A percentile compares a stretch with the other conserved stretches of the same genome.
Evolutionary conservation across 2,888 invertebrate genomes (phyloP).

Genomic region (Macrophya annulata): DNA sequence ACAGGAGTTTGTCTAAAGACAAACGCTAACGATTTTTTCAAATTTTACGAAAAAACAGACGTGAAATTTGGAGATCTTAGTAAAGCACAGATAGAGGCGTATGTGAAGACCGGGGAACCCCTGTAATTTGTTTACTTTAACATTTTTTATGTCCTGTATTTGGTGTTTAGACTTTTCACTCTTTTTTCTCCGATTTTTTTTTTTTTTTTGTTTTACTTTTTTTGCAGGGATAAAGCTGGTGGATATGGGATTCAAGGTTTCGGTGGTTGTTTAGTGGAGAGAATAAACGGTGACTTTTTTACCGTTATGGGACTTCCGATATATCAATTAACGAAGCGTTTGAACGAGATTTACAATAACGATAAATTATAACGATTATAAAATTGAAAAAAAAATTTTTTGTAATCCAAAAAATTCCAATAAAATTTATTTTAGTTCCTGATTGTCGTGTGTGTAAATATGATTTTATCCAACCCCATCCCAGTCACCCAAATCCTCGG

Average conservation of each 20-base stretch:
- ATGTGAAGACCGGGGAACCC: constrained; percentile 94
- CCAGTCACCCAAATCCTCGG: background rate
- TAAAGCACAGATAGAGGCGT: constrained; percentile 88
- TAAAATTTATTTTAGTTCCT: background rate
- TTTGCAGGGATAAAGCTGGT: constrained; percentile 91
- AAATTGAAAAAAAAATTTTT: background rate
- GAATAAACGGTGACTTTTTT: constrained; percentile 92
- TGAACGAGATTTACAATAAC: constrained; percentile 70
- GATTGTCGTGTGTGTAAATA: background rate
- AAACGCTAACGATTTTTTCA: constrained; percentile 82
- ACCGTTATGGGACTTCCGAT: constrained; percentile 95
- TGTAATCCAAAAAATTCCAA: background rate
- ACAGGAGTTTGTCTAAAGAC: constrained; percentile 92
- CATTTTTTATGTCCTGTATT: constrained; percentile 51
- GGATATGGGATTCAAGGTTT: constrained; percentile 94
- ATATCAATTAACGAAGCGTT: constrained; percentile 77
- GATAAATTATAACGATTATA: background rate
- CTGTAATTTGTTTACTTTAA: constrained; percentile 84
- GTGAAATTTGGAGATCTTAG: constrained; percentile 91
- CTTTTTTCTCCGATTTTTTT: constrained; percentile 18
- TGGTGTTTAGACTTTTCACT: constrained; percentile 39
- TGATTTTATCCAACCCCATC: background rate
- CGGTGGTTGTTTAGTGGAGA: constrained; percentile 91
- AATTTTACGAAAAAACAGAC: constrained; percentile 91
- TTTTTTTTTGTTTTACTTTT: background rate